These are phyloP conservation scores for Eledona agricola DNA, from an alignment of 2,888 invertebrate species.

Conservation along the genomic window DNA sequence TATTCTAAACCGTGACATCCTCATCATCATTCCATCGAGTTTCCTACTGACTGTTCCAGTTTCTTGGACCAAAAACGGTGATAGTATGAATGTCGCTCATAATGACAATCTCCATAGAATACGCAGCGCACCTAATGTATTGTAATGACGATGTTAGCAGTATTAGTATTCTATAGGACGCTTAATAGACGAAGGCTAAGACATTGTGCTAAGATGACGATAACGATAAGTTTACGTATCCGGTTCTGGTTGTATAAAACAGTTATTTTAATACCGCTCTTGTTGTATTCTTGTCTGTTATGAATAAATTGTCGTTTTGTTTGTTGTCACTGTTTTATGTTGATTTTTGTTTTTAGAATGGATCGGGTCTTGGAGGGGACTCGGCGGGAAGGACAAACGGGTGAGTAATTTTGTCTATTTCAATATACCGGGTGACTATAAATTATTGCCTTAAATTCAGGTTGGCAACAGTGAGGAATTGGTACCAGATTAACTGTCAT, in stretches of 20 bases:
- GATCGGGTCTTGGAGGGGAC: conserved; percentile 80
- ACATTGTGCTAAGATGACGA: conserved; percentile 49
- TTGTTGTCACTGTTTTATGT: conserved; percentile 64
- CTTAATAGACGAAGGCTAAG: conserved; percentile 32
- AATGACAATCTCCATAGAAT: conserved; percentile 45
- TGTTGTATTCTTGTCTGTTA: conserved; percentile 32
- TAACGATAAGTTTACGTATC: conserved; percentile 37
- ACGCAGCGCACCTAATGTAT: no score
- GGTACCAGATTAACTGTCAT: no score
- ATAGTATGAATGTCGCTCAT: conserved; percentile 41
- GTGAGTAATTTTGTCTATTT: conserved; percentile 68
- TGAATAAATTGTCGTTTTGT: conserved; percentile 46
- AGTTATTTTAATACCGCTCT: conserved; percentile 36
- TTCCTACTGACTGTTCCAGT: no score
- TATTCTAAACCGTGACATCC: not conserved
- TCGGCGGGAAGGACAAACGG: conserved; percentile 83
- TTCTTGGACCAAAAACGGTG: conserved; percentile 14
- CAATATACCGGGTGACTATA: no score
- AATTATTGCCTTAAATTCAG: no score
- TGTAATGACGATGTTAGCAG: conserved; percentile 40
- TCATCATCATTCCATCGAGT: not conserved
- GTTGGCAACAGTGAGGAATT: no score
- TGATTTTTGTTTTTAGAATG: conserved; percentile 81
- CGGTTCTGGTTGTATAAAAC: conserved; percentile 34
- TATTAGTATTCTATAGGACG: conserved; percentile 40